Conservation (phyloP, 2,797 vertebrate species). For the Nannoperca obscura region DNA sequence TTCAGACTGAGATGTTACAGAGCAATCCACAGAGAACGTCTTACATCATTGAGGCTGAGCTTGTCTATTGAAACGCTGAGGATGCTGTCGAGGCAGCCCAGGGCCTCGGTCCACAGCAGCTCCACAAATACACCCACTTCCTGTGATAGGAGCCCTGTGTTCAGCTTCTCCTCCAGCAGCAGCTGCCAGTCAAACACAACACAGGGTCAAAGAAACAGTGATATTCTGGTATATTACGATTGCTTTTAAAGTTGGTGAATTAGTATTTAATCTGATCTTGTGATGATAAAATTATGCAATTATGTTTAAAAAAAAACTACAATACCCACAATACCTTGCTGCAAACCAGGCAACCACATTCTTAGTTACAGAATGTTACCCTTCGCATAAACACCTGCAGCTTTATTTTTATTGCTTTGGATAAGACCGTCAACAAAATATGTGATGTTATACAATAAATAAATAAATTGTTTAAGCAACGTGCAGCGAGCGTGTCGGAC, state of each 20-base stretch:
- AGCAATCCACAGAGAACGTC: constrained; percentile 13
- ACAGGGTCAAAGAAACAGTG: background rate
- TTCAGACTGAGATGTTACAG: background rate
- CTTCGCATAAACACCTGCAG: background rate
- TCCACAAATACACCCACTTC: constrained; percentile 89
- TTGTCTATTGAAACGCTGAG: constrained; percentile 78
- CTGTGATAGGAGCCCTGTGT: constrained; percentile 77
- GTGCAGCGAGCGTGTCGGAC: constrained; percentile 61
- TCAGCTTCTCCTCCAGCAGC: constrained; percentile 85
- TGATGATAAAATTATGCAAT: background rate
- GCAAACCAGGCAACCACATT: background rate
- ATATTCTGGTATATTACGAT: background rate
- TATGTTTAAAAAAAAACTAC: background rate
- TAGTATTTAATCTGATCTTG: background rate
- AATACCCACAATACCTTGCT: background rate
- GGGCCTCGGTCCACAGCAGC: constrained; percentile 88
- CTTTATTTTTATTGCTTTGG: background rate
- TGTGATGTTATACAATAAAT: background rate
- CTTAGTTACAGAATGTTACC: background rate
- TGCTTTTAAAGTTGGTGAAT: background rate
- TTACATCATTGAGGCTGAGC: constrained; percentile 89
- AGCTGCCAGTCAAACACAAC: constrained; percentile 75
- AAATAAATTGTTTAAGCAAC: background rate
- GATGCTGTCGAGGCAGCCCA: constrained; percentile 81
- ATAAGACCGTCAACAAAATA: background rate